phyloP scores from a whole-genome alignment of 2,888 invertebrate genomes.

The Andrena minutula region DNA sequence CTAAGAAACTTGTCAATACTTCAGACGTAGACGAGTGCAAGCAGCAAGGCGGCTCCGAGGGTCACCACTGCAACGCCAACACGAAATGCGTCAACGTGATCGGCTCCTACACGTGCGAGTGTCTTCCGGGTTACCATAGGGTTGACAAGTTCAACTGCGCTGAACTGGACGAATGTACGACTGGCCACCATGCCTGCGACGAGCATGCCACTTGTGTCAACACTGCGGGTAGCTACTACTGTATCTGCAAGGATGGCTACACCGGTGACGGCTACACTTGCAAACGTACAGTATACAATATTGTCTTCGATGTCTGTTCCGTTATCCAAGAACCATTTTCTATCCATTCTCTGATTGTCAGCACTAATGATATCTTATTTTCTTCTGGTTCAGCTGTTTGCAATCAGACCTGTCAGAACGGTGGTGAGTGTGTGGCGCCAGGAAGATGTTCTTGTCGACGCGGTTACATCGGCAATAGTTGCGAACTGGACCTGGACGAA shows the following conservation, averaged over 20 bases:
- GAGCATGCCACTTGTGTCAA: slow-evolving; percentile 92
- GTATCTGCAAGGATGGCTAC: slow-evolving; percentile 91
- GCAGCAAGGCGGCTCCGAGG: slow-evolving; percentile 91
- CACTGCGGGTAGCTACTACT: slow-evolving; percentile 93
- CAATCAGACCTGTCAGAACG: slow-evolving; percentile 92
- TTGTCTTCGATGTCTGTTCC: not conserved
- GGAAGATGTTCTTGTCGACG: slow-evolving; percentile 92
- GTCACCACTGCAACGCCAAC: slow-evolving; percentile 94
- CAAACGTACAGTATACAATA: slow-evolving; percentile 86
- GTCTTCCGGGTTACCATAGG: slow-evolving; percentile 91
- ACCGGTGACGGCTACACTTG: slow-evolving; percentile 92
- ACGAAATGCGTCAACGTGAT: slow-evolving; percentile 93
- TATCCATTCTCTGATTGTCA: not conserved
- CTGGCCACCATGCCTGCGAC: slow-evolving; percentile 91
- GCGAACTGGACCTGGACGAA: slow-evolving; percentile 95
- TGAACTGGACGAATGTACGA: slow-evolving; percentile 92
- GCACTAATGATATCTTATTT: slow-evolving; percentile 36
- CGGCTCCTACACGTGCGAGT: slow-evolving; percentile 94
- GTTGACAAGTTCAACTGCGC: slow-evolving; percentile 92
- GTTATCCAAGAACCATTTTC: not conserved
- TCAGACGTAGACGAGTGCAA: slow-evolving; percentile 95
- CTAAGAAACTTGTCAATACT: slow-evolving; percentile 3
- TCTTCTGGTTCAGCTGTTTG: slow-evolving; percentile 89
- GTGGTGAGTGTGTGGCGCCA: slow-evolving; percentile 92
- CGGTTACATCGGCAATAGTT: slow-evolving; percentile 93